A percentile compares a stretch with the other conserved stretches of the same genome.
These are phyloP conservation scores for Lemur catta DNA, from an alignment of 2,797 vertebrate genomes.

Conservation along the genomic window DNA sequence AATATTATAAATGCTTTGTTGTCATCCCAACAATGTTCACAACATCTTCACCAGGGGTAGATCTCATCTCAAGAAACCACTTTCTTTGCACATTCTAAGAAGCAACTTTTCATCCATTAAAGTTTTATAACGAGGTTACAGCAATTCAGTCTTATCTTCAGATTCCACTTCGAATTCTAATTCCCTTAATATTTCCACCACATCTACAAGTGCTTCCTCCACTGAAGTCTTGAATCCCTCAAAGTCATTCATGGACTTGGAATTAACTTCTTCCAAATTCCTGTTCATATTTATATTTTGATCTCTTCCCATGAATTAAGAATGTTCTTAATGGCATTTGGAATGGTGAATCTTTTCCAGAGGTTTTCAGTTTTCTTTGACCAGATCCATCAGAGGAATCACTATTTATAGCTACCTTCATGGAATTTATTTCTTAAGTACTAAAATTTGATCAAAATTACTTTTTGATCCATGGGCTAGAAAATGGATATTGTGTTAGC, in stretches of 20 bases:
- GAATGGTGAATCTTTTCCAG: background rate
- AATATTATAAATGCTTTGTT: background rate
- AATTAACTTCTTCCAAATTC: background rate
- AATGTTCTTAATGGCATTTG: background rate
- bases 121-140: background rate
- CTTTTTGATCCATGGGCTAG: background rate
- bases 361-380: background rate
- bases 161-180: background rate
- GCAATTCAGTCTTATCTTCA: background rate
- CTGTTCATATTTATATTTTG: background rate
- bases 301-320: background rate
- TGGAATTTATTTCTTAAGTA: background rate
- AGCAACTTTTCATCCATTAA: background rate
- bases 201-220: background rate
- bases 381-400: background rate
- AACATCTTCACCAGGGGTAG: background rate
- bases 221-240: background rate
- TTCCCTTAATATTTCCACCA: background rate
- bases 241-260: background rate
- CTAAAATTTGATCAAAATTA: background rate
- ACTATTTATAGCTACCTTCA: background rate
- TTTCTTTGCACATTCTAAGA: background rate
- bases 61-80: background rate
- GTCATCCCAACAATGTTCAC: background rate
- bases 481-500: background rate